Evolutionary conservation across 2,113 vertebrate genomes (phyloP).

Genomic region (Sorex araneus): DNA sequence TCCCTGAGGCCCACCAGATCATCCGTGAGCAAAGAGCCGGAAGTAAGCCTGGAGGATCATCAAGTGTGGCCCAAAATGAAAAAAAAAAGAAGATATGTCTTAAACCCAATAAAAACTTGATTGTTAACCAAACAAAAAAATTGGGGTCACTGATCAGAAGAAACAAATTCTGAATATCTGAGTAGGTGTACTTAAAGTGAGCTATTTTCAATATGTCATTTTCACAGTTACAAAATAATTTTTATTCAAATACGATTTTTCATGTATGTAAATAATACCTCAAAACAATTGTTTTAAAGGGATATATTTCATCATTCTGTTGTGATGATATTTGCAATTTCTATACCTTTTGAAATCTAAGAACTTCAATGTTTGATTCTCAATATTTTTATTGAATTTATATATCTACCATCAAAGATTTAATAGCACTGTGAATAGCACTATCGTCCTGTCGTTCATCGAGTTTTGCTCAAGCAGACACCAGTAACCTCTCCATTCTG

Average conservation of each 20-base stretch:
- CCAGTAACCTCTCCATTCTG: too few relatives aligned
- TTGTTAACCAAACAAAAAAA: background rate
- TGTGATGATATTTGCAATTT: constrained; percentile 1
- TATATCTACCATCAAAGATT: background rate
- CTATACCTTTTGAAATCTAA: constrained; percentile 27
- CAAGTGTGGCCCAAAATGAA: too few relatives aligned
- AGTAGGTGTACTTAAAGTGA: constrained; percentile 33
- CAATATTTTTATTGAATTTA: constrained; percentile 9
- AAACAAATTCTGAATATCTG: constrained; percentile 25
- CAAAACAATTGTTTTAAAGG: background rate
- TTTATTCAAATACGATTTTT: background rate
- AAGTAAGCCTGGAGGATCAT: too few relatives aligned
- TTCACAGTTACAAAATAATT: constrained; percentile 38
- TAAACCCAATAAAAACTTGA: background rate
- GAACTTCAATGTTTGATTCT: background rate
- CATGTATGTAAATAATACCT: background rate
- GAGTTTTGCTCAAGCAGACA: too few relatives aligned
- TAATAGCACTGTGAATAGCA: too few relatives aligned
- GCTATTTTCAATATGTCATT: background rate
- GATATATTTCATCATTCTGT: background rate
- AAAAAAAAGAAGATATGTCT: background rate
- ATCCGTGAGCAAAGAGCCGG: too few relatives aligned
- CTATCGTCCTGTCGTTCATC: too few relatives aligned
- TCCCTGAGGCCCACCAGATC: too few relatives aligned
- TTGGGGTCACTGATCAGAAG: background rate